Conservation (phyloP, 2,113 vertebrate genomes). For the Dicentrarchus labrax region DNA sequence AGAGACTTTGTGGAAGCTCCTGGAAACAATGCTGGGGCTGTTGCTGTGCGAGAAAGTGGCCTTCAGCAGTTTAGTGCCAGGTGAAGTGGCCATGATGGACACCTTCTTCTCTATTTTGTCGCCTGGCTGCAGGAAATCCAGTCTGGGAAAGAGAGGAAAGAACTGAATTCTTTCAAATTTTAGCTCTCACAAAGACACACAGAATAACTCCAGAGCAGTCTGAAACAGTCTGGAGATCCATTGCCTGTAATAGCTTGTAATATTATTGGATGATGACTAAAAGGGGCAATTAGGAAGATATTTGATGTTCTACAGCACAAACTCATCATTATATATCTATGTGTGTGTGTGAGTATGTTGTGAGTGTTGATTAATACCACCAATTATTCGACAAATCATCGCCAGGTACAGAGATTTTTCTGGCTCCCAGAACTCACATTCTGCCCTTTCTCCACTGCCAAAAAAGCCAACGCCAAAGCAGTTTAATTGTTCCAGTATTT, state of each 20-base stretch:
- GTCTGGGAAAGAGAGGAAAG: conserved; percentile 33
- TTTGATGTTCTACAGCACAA: conserved; percentile 14
- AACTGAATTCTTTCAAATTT: conserved; percentile 16
- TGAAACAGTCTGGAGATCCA: background rate
- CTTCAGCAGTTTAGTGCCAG: conserved; percentile 74
- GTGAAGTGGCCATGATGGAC: conserved; percentile 63
- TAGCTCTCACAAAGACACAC: background rate
- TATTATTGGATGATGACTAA: conserved; percentile 1
- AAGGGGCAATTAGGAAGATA: conserved; percentile 10
- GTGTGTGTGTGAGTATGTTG: background rate
- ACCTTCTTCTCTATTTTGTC: conserved; percentile 61
- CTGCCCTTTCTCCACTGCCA: conserved; percentile 20
- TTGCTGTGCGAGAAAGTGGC: conserved; percentile 64
- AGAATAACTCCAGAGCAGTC: background rate
- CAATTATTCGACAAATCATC: conserved; percentile 26
- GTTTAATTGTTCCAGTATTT: conserved; percentile 7
- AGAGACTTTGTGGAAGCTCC: conserved; percentile 62
- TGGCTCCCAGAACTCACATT: background rate
- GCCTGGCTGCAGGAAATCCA: conserved; percentile 41
- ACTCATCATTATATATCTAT: background rate
- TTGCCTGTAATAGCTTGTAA: background rate
- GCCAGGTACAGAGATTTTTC: conserved; percentile 5
- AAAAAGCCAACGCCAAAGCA: conserved; percentile 14
- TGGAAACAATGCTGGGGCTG: conserved; percentile 41
- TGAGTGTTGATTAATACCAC: conserved; percentile 21